Conservation (phyloP, 30 jellyfish, hydroid and myxozoan species). For the Haliclystus octoradiatus region DNA sequence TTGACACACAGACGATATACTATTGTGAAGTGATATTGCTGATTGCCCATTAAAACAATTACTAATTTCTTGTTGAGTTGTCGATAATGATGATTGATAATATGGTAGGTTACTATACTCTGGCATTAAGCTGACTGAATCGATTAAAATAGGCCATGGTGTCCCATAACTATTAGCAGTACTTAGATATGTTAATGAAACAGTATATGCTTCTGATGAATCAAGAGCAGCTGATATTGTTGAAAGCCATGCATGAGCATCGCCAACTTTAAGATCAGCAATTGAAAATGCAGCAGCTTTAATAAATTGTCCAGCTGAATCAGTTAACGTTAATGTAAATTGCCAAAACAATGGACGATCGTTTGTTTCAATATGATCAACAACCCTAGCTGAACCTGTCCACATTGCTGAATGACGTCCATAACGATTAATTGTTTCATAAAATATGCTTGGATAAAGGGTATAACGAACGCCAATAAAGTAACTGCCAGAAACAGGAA, state of each 20-base stretch:
- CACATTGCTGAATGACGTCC: conserved; percentile 64
- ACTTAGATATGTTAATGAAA: conserved; percentile 23
- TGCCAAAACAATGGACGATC: conserved; percentile 75
- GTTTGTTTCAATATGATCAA: conserved; percentile 9
- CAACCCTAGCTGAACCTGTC: conserved; percentile 43
- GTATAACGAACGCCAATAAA: conserved; percentile 69
- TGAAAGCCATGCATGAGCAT: conserved; percentile 42
- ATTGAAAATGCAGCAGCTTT: conserved; percentile 16
- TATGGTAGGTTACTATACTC: conserved; percentile 43
- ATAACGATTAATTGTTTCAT: conserved; percentile 34
- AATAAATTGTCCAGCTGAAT: conserved; percentile 6
- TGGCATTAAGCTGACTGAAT: conserved; percentile 54
- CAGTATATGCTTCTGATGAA: conserved; percentile 32
- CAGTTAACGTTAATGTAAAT: conserved; percentile 4
- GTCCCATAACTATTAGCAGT: conserved; percentile 38
- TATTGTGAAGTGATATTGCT: conserved; percentile 24
- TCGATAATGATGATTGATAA: conserved; percentile 12
- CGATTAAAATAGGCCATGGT: conserved; percentile 88
- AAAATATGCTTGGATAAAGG: conserved; percentile 63
- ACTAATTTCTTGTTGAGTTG: conserved; percentile 23
- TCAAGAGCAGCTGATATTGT: conserved; percentile 14
- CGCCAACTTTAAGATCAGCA: conserved; percentile 45
- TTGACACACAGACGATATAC: conserved; percentile 43
- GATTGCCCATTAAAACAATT: conserved; percentile 33
- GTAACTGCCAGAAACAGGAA: conserved; percentile 47